Base-by-base conservation (phyloP, 2,797 vertebrate species). In the Syndactyla subalaris region DNA sequence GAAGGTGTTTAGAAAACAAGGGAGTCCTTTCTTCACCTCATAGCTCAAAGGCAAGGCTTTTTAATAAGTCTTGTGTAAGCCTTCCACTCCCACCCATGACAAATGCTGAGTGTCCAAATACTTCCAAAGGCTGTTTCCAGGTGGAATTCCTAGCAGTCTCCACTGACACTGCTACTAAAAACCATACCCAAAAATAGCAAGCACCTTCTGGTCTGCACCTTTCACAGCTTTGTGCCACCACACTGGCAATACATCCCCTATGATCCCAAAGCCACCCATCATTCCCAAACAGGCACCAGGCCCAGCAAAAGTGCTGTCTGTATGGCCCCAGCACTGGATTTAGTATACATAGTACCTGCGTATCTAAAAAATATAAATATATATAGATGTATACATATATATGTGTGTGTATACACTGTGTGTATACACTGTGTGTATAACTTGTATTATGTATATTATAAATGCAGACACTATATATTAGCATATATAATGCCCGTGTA, bases 171-270 rank as follows among this genome's bases (percentile, higher is more conserved):
- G 4, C 9, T n/a, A 6, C 13, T 51, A 11, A 49, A 29, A 54
- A 43, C 14, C 5, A 48, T 32, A 14, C n/a, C 29, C 19, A 48
- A 34, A 15, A 23, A 32, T 5, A 8, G 13, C 5, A 20, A 12
- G 12, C 34, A 24, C 7, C 2, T 7, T 1, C 19, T 9, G 2
- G 14, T 4, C 51, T 6, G 13, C 0, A 5, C 27, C 4, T 8
- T 6, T 9, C 18, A 18, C 51, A 51, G 38, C 23, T 8, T 22
- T 24, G 5, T 7, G 7, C 34, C 27, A 17, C 34, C 38, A 3
- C 11, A 5, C 1, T 20, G 36, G 8, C 11, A 21, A 26, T 0
- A 30, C 20, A 29, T 9, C 19, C 63, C 5, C 0, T 4, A 9
- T 21, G 13, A 3, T 13, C 3, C 16, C 48, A 10, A 7, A 10